Base-by-base conservation (phyloP, 2,113 vertebrate genomes). In the Garra rufa region DNA sequence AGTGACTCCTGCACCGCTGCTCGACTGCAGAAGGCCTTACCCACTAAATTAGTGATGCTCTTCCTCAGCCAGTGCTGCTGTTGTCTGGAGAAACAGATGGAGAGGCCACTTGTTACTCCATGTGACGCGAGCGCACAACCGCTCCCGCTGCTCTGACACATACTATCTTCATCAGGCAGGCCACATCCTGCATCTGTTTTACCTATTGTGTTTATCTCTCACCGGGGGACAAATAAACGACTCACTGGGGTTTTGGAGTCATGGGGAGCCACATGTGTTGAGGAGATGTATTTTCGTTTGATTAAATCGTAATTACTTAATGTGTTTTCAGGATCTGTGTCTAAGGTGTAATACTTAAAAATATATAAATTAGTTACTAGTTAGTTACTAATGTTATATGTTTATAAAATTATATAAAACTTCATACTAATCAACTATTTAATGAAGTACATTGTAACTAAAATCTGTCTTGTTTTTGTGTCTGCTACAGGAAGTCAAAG, bases 401-500 rank as follows among this genome's bases (percentile, higher is more conserved):
- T 30, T 15, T 63, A 63, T 63, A 48, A 48, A 48, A 50, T 17
- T 55, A 55, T n/a, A 55, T 55, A 21, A 17, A 15, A 50, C 14
- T 50, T 17, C 2, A 48, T 48, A 50, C 19, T 57, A n/a, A n/a
- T n/a, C 8, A n/a, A 57, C 21, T n/a, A 57, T 57, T 19, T n/a
- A 57, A n/a, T 57, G n/a, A 9, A 57, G 8, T 57, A 57, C 52
- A 57, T 21, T 50, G 15, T 52, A 28, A 50, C n/a, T 75, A 30
- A 50, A 75, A 28, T 17, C 17, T 75, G 10, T 59, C n/a, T 41
- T 26, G 30, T 78, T 3, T 75, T 26, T 75, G 26, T 75, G 8
- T 75, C 8, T 30, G 46, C 41, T 85, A 50, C 90, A 99, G 98
- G 98, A 99, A 92, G 93, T 93, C 87, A 99, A 97, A 95, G 98